Percentiles rank a stretch among this genome's conserved stretches.
Conservation (phyloP, 2,797 vertebrate species). For the Oryzias dopingdopingensis region DNA sequence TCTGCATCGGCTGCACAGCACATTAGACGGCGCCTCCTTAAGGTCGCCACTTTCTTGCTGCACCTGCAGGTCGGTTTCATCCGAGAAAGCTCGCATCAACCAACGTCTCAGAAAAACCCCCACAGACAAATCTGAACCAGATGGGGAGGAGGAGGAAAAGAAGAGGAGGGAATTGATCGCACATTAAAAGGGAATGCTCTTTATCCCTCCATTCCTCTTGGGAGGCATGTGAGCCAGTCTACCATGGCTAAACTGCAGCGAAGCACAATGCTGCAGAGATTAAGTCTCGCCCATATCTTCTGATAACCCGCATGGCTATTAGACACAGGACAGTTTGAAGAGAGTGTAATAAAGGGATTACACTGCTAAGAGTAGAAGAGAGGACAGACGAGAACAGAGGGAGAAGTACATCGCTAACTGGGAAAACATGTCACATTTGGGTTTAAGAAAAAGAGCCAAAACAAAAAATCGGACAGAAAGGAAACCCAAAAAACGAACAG, state of each 20-base stretch:
- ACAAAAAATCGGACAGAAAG: not conserved
- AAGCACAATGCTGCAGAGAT: constrained; percentile 72
- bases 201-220: constrained; percentile 28
- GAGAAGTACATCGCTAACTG: constrained; percentile 8
- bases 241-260: constrained; percentile 72
- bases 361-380: constrained; percentile 25
- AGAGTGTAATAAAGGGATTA: constrained; percentile 54
- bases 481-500: not conserved
- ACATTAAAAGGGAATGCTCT: constrained; percentile 22
- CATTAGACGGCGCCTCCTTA: not conserved
- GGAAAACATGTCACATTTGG: constrained; percentile 24
- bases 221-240: constrained; percentile 64
- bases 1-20: not conserved
- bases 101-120: constrained; percentile 20
- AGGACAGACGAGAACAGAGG: constrained; percentile 20
- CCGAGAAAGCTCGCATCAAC: not conserved
- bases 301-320: constrained; percentile 38
- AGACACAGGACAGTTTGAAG: constrained; percentile 29
- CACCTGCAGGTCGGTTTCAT: constrained; percentile 14
- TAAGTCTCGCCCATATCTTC: constrained; percentile 59
- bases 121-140: constrained; percentile 20
- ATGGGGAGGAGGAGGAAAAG: constrained; percentile 6
- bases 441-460: not conserved
- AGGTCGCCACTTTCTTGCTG: not conserved
- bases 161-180: constrained; percentile 16